Evolutionary conservation across 92 coral and sea anemone genomes (phyloP).

Genomic region (Parazoanthus swiftii): DNA sequence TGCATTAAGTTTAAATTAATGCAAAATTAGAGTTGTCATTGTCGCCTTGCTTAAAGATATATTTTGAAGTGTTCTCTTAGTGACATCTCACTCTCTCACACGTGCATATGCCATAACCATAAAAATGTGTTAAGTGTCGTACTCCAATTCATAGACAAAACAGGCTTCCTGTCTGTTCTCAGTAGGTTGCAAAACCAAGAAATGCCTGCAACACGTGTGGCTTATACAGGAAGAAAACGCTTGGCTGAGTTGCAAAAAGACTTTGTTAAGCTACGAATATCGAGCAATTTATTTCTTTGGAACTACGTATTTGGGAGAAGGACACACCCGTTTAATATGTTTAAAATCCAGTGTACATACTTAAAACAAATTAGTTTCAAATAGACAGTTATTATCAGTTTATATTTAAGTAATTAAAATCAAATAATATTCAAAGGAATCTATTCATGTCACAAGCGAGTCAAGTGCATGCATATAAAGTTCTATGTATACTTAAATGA

Average conservation of each 20-base stretch:
- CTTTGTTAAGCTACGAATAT: too few species aligned
- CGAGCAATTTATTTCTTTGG: too few species aligned
- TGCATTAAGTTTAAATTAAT: too few species aligned
- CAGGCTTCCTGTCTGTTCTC: background rate
- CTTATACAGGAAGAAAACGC: too few species aligned
- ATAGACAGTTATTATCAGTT: constrained; percentile 14
- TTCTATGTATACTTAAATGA: background rate
- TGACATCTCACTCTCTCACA: background rate
- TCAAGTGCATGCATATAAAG: constrained; percentile 6
- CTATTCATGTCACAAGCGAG: background rate
- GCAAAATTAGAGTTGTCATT: too few species aligned
- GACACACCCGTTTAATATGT: too few species aligned
- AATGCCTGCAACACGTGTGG: background rate
- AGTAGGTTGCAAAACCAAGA: background rate
- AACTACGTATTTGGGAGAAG: too few species aligned
- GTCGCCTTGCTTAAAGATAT: too few species aligned
- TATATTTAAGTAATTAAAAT: constrained; percentile 26
- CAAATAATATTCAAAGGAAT: constrained; percentile 30
- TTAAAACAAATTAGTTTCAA: background rate
- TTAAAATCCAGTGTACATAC: background rate
- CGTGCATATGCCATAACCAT: background rate
- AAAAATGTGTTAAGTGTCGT: background rate
- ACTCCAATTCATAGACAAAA: constrained; percentile 7
- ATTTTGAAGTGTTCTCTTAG: too few species aligned
- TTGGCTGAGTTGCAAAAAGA: too few species aligned